Conservation (phyloP, 2,113 vertebrate species). For the Bambusicola thoracicus region DNA sequence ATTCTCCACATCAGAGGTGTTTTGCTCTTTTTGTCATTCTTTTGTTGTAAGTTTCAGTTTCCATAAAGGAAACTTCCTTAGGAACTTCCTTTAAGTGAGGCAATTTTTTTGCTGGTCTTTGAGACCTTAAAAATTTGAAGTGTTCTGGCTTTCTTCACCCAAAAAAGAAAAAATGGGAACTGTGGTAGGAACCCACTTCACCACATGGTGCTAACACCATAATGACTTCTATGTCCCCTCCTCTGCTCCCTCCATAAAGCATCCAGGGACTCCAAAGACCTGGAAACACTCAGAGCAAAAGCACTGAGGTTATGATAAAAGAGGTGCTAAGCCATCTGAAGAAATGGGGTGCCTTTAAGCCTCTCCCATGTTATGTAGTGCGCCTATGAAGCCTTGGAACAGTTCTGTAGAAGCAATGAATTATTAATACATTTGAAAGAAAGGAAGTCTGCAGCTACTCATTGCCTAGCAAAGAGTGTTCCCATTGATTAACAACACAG, state of each 20-base stretch:
- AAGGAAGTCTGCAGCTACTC: neutral
- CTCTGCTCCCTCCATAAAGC: neutral
- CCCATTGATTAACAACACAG: rapidly evolving
- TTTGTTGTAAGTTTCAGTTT: neutral
- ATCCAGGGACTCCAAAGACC: neutral
- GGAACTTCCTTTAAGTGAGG: neutral
- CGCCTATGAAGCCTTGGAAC: neutral
- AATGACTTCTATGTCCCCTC: neutral
- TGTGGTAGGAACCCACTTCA: neutral
- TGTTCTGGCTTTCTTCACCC: neutral
- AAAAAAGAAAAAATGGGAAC: neutral
- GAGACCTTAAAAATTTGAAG: neutral
- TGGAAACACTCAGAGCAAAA: rapidly evolving
- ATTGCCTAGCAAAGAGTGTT: neutral
- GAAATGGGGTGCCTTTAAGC: rapidly evolving
- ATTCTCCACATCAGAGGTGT: neutral
- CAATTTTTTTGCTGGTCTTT: neutral
- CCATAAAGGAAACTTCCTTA: neutral
- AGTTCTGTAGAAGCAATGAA: rapidly evolving
- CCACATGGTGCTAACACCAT: neutral
- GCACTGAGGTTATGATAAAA: neutral
- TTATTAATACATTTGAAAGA: rapidly evolving
- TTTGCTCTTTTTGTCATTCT: neutral
- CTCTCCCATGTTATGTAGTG: neutral
- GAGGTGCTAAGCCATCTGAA: neutral